Evolutionary conservation across 2,797 vertebrate genomes (phyloP), one percentile per base, ranked within the genome.

Genomic region (Lithobates sylvaticus): DNA sequence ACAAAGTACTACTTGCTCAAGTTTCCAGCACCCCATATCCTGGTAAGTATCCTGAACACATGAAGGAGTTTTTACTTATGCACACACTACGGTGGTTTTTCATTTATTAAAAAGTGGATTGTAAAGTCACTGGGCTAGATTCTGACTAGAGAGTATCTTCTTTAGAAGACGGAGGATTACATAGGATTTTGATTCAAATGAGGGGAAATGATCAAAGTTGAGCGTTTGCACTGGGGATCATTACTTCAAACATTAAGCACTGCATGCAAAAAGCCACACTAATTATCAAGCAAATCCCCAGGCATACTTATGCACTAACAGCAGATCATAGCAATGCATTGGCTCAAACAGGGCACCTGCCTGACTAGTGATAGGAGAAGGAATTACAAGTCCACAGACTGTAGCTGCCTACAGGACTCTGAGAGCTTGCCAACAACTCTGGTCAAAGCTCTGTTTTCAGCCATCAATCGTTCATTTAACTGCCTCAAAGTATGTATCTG

Each of bases 371-470:
- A 95, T 88, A 95, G 95, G 89, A 93, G 91, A 92, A 92, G 89
- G 88, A 91, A 88, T 94, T 96, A 99, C 90, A 97, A 96, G 93
- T 96, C 95, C 94, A 96, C 90, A 93, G 94, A 89, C 90, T 92
- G 96, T 90, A 96, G 95, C 79, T 95, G 96, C 96, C 97, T 97
- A 94, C 88, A 96, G 95, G 97, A 95, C 95, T 95, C 95, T 93
- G 97, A 96, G 87, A 97, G 97, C 93, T 97, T 98, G 90, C 96
- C 96, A 96, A 99, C 92, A 94, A 97, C 98, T 86, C 97, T 96
- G 91, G 96, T 96, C 96, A 99, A 96, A 90, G 97, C 98, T 95
- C 97, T 96, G 96, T 98, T 99, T 96, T 98, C 98, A 90, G 96
- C 96, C 96, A 98, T 94, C 95, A 99, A 96, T 88, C 95, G 96